Evolutionary conservation across 1,140 invertebrate species (phyloP).

Genomic region (Sinonovacula constricta): DNA sequence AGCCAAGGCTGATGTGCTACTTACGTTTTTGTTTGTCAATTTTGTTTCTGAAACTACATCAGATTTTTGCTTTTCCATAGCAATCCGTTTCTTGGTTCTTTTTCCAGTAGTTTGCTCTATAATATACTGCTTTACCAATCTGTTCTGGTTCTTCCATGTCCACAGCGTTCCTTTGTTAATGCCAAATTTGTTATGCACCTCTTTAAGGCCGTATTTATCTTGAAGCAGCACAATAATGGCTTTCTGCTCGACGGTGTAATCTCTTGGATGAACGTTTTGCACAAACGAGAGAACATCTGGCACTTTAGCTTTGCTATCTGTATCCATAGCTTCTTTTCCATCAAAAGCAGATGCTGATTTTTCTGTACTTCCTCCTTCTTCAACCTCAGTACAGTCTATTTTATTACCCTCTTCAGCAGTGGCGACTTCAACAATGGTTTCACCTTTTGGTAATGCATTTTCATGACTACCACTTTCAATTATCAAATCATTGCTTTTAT

Average conservation of each 20-base stretch:
- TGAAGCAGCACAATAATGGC: conserved; percentile 30
- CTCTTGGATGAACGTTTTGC: conserved; percentile 14
- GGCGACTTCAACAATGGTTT: too few species aligned
- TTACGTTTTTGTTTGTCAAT: neutral
- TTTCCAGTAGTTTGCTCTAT: conserved; percentile 21
- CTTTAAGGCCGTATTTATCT: conserved; percentile 18
- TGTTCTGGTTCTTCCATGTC: conserved; percentile 24
- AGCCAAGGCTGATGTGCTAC: neutral
- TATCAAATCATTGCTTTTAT: neutral
- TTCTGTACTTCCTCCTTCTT: too few species aligned
- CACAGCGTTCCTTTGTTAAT: conserved; percentile 36
- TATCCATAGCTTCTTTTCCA: too few species aligned
- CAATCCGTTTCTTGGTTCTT: neutral
- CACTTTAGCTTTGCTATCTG: too few species aligned
- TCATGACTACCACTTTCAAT: neutral
- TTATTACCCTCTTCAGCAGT: neutral
- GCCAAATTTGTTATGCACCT: conserved; percentile 23
- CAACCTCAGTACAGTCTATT: neutral
- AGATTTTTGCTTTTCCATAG: conserved; percentile 1
- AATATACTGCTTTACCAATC: conserved; percentile 11
- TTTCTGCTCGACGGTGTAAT: conserved; percentile 43
- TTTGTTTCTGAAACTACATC: neutral
- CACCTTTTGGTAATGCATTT: neutral
- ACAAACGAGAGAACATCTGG: conserved; percentile 35
- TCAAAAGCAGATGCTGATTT: too few species aligned